Evolutionary conservation across 2,113 vertebrate genomes (phyloP).

Genomic region (Nothobranchius kuhntae): DNA sequence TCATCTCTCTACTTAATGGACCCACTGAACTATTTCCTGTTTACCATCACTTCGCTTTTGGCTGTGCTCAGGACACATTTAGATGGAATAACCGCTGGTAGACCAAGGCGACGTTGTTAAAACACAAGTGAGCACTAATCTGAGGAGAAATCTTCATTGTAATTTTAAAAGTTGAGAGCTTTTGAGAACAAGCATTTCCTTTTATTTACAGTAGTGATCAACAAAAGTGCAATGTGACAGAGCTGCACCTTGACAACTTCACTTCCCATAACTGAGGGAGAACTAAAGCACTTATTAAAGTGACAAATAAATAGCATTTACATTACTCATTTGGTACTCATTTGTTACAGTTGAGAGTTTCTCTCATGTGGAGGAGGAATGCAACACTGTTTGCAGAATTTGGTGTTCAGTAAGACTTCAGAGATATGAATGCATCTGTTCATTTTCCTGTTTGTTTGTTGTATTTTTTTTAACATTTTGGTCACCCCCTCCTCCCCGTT

Average conservation of each 20-base stretch:
- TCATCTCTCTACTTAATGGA: slow-evolving; percentile 66
- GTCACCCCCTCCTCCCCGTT: neutral
- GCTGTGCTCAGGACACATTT: slow-evolving; percentile 49
- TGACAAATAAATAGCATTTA: slow-evolving; percentile 73
- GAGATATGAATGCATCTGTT: neutral
- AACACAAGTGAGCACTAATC: slow-evolving; percentile 44
- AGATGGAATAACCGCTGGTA: slow-evolving; percentile 44
- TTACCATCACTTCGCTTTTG: slow-evolving; percentile 62
- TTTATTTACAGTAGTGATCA: slow-evolving; percentile 45
- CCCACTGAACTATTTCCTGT: slow-evolving; percentile 74
- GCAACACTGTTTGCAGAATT: slow-evolving; percentile 12
- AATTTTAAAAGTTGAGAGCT: slow-evolving; percentile 33
- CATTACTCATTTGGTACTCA: slow-evolving; percentile 58
- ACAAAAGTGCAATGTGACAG: slow-evolving; percentile 38
- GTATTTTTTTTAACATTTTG: neutral
- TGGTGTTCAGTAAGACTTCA: slow-evolving; percentile 6
- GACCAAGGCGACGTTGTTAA: slow-evolving; percentile 16
- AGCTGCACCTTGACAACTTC: slow-evolving; percentile 68
- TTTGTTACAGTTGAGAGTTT: slow-evolving; percentile 63
- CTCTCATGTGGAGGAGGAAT: slow-evolving; percentile 18
- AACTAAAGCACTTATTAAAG: slow-evolving; percentile 59
- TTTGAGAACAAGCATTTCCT: slow-evolving; percentile 46
- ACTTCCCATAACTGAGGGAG: slow-evolving; percentile 58
- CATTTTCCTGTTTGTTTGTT: neutral
- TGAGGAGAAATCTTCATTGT: slow-evolving; percentile 17